A percentile compares a stretch with the other conserved stretches of the same genome.
Conservation (phyloP, 1,140 invertebrate genomes). For the Bombus soroeensis region DNA sequence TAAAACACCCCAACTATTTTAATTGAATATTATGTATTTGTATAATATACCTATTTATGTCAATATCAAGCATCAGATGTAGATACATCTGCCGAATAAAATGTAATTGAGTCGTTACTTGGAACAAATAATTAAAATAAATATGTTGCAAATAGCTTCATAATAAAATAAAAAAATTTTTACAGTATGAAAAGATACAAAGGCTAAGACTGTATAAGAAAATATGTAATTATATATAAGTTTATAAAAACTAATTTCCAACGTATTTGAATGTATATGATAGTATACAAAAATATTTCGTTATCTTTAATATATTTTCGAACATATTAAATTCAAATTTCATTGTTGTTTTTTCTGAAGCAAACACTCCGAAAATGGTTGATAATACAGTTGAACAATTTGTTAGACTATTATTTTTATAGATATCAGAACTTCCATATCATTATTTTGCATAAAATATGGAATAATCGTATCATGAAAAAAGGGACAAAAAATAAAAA, state of each 20-base stretch:
- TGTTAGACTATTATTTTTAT: neutral
- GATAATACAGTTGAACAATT: neutral
- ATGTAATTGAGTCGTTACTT: neutral
- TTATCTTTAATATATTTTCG: conserved; percentile 1
- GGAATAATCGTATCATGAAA: neutral
- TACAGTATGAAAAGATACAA: neutral
- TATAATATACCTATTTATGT: neutral
- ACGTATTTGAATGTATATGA: neutral
- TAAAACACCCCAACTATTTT: too few species aligned
- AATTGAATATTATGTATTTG: neutral
- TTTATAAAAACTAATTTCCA: neutral
- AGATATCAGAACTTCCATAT: neutral
- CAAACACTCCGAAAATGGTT: neutral
- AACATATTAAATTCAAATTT: neutral
- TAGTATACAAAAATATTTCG: neutral
- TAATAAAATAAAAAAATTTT: conserved; percentile 1
- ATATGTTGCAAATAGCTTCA: conserved; percentile 1
- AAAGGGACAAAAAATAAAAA: neutral
- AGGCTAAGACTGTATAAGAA: conserved; percentile 20
- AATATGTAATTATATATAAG: conserved; percentile 2
- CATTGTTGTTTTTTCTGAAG: neutral
- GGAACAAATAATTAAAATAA: conserved; percentile 1
- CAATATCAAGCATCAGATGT: conserved; percentile 36
- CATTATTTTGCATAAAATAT: conserved; percentile 4
- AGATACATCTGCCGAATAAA: neutral